phyloP scores from a whole-genome alignment of 2,888 invertebrate species.

The Eupithecia dodoneata region DNA sequence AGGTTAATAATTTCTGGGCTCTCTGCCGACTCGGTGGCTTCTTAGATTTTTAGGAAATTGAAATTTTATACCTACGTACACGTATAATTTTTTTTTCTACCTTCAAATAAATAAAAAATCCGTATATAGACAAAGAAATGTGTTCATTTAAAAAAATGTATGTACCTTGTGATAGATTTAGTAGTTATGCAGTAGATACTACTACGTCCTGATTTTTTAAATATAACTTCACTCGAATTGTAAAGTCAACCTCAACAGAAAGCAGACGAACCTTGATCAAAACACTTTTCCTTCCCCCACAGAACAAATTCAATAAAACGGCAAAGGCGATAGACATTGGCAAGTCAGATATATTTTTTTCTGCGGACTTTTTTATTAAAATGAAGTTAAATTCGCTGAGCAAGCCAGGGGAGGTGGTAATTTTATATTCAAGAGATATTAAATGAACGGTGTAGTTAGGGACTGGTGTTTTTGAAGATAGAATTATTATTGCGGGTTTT shows the following conservation, averaged over 20 bases:
- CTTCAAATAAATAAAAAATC: too few species aligned
- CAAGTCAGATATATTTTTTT: conserved; percentile 60
- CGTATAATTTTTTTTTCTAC: too few species aligned
- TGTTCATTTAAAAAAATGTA: too few species aligned
- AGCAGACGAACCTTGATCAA: conserved; percentile 18
- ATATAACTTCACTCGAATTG: not conserved
- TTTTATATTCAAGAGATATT: conserved; percentile 73
- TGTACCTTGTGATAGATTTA: not conserved
- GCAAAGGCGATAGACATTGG: conserved; percentile 61
- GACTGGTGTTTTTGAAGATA: conserved; percentile 31
- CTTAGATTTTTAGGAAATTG: too few species aligned
- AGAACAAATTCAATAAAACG: conserved; percentile 60
- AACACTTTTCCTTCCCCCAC: conserved; percentile 39
- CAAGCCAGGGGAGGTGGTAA: conserved; percentile 70
- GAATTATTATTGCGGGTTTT: conserved; percentile 18
- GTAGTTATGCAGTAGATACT: not conserved
- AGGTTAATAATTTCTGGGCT: too few species aligned
- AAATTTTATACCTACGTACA: too few species aligned
- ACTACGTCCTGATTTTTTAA: not conserved
- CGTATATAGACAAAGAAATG: too few species aligned
- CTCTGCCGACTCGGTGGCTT: too few species aligned
- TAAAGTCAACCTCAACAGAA: conserved; percentile 7
- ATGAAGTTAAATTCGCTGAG: conserved; percentile 75
- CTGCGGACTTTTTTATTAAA: conserved; percentile 70
- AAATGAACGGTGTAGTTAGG: conserved; percentile 47